These are phyloP conservation scores for Poeciliopsis presidionis DNA, from an alignment of 2,797 vertebrate species.

Conservation along the genomic window DNA sequence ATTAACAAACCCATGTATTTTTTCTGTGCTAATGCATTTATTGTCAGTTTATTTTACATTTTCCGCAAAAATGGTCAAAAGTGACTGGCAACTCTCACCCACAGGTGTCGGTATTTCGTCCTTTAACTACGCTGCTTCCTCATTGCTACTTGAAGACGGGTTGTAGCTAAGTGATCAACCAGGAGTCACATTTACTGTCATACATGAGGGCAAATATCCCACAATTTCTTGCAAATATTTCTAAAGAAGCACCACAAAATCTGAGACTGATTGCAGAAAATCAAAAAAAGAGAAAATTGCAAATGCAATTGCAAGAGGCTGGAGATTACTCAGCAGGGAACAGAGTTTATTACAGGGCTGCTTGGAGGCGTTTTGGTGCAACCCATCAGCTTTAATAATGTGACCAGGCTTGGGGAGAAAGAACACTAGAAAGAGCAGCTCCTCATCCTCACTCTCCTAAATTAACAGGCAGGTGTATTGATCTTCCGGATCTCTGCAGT, in stretches of 20 bases:
- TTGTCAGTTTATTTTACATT: too few relatives aligned
- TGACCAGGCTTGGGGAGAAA: constrained; percentile 12
- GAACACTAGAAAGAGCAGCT: constrained; percentile 36
- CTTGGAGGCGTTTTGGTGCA: constrained; percentile 1
- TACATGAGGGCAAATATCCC: too few relatives aligned
- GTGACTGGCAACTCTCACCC: too few relatives aligned
- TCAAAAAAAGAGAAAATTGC: background rate
- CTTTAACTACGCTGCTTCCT: too few relatives aligned
- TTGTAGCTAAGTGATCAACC: too few relatives aligned
- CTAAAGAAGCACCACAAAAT: background rate
- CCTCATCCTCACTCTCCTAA: constrained; percentile 42
- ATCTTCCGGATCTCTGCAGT: constrained; percentile 41
- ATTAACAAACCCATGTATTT: background rate
- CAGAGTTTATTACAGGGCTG: background rate
- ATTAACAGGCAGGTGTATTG: constrained; percentile 53
- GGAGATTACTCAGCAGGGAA: background rate
- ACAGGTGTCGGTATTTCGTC: too few relatives aligned
- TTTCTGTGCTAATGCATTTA: background rate
- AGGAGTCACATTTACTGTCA: too few relatives aligned
- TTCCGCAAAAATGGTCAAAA: too few relatives aligned
- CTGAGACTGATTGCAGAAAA: background rate
- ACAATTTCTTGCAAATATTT: background rate
- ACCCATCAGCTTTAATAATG: constrained; percentile 8
- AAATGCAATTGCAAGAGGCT: background rate
- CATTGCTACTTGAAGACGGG: too few relatives aligned